Evolutionary conservation across 2,113 vertebrate genomes (phyloP).

Genomic region (Fregetta grallaria): DNA sequence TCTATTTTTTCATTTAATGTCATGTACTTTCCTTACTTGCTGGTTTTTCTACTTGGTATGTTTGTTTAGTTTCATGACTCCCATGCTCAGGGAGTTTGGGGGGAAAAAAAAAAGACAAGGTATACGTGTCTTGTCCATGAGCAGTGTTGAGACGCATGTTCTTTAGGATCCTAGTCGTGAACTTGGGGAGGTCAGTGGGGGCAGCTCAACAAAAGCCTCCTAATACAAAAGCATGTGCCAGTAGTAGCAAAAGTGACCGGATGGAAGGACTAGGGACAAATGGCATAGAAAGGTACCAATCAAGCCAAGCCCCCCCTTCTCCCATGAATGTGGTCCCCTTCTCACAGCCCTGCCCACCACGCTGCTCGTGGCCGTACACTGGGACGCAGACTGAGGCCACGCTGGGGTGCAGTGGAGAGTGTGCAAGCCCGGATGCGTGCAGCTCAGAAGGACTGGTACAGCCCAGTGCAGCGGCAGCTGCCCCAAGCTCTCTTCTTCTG

Average conservation of each 20-base stretch:
- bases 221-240: not conserved
- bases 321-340: not conserved
- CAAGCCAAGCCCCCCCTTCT: not conserved
- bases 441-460: not conserved
- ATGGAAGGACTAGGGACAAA: not conserved
- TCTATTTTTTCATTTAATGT: slow-evolving; percentile 53
- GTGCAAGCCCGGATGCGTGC: fast-evolving
- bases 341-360: not conserved
- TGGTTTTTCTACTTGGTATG: not conserved
- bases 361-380: fast-evolving
- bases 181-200: not conserved
- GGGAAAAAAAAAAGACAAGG: not conserved
- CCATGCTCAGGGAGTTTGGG: not conserved
- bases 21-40: not conserved
- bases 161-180: not conserved
- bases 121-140: not conserved
- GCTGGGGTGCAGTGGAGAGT: not conserved
- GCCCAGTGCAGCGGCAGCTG: not conserved
- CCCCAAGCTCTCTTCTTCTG: not conserved
- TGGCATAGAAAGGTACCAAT: not conserved
- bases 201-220: not conserved
- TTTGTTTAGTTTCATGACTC: not conserved
- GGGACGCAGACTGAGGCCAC: not conserved
- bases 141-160: not conserved
- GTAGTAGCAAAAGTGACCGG: fast-evolving